A percentile compares a stretch with the other conserved stretches of the same genome.
phyloP scores from a whole-genome alignment of 2,888 invertebrate species.

The Diarsia dahlii region DNA sequence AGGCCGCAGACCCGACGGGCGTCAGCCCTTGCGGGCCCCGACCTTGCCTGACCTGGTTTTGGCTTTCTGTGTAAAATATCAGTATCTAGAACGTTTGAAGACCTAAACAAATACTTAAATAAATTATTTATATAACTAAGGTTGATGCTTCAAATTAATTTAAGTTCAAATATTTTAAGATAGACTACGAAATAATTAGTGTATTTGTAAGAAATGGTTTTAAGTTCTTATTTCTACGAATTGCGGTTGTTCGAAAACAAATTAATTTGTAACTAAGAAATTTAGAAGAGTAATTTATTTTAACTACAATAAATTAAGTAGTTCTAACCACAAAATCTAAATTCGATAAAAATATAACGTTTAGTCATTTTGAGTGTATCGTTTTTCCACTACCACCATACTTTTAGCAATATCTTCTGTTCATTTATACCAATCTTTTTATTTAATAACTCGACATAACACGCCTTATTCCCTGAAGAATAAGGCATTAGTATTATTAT shows the following conservation, averaged over 20 bases:
- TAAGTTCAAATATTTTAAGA: conserved; percentile 1
- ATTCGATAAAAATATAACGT: too few relatives aligned
- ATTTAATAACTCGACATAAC: background rate
- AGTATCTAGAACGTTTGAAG: background rate
- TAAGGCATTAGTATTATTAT: background rate
- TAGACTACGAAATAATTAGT: conserved; percentile 4
- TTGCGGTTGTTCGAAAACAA: background rate
- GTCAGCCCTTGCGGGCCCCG: too few relatives aligned
- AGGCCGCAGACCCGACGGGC: too few relatives aligned
- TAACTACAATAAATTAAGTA: conserved; percentile 19
- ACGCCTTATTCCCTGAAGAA: background rate
- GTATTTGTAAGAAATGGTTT: conserved; percentile 6
- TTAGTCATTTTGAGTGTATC: background rate
- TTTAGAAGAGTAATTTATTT: conserved; percentile 12
- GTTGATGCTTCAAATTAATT: conserved; percentile 2
- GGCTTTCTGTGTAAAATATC: background rate
- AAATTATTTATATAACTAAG: conserved; percentile 11
- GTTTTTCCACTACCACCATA: conserved; percentile 5
- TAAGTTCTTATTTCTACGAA: conserved; percentile 8
- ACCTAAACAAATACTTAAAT: conserved; percentile 13
- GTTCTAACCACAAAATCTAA: too few relatives aligned
- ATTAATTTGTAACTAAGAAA: background rate
- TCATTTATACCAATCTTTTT: background rate
- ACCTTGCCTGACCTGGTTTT: too few relatives aligned
- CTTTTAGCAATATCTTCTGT: background rate